These are phyloP conservation scores for Remorina albescens DNA, from an alignment of 2,797 vertebrate species.

Conservation along the genomic window DNA sequence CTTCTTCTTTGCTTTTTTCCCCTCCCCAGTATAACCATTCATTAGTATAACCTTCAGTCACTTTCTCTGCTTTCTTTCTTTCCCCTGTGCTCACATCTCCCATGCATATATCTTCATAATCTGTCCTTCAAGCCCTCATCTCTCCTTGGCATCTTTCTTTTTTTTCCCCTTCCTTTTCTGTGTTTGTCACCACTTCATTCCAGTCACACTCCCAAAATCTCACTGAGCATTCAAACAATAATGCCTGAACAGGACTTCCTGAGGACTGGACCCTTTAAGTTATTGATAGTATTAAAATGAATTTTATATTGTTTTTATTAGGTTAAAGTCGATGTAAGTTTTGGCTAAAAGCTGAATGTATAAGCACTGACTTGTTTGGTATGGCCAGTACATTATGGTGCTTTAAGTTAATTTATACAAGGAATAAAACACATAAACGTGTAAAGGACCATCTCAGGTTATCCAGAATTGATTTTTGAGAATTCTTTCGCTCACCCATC, in stretches of 20 bases:
- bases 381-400: not conserved
- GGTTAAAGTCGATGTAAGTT: not conserved
- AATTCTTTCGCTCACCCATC: too few species aligned
- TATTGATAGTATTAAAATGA: slow-evolving; percentile 11
- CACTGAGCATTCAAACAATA: not conserved
- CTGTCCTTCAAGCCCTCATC: slow-evolving; percentile 57
- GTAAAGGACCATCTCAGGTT: not conserved
- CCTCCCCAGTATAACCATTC: slow-evolving; percentile 40
- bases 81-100: slow-evolving; percentile 36
- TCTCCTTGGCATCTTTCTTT: slow-evolving; percentile 33
- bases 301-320: not conserved
- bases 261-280: not conserved
- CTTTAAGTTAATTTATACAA: not conserved
- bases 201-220: not conserved
- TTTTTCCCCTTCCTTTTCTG: not conserved
- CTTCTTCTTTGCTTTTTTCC: slow-evolving; percentile 33
- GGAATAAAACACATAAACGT: not conserved
- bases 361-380: not conserved
- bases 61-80: slow-evolving; percentile 44
- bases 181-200: not conserved
- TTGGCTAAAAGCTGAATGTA: not conserved
- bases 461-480: too few species aligned
- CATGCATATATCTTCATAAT: slow-evolving; percentile 63
- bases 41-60: slow-evolving; percentile 69
- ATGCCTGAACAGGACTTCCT: slow-evolving; percentile 5